These are phyloP conservation scores for Saturnia pavonia DNA, from an alignment of 2,888 invertebrate species.

Conservation along the genomic window DNA sequence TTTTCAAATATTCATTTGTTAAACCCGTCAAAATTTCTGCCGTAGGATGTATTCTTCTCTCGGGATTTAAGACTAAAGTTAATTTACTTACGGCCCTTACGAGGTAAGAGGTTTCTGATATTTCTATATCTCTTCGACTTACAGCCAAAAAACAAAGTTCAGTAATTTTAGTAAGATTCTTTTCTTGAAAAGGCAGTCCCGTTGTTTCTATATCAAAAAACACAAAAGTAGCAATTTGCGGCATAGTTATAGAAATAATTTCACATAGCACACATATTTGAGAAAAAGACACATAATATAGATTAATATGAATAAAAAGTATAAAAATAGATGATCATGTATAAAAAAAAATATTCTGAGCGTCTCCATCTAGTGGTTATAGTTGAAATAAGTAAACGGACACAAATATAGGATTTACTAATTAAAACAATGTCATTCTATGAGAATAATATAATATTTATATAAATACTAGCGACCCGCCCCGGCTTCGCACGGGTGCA, in stretches of 20 bases:
- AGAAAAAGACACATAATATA: too few relatives aligned
- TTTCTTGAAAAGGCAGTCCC: slow-evolving; percentile 82
- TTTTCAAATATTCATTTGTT: slow-evolving; percentile 84
- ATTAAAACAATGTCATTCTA: too few relatives aligned
- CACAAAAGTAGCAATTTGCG: slow-evolving; percentile 81
- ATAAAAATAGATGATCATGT: too few relatives aligned
- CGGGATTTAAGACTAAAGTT: slow-evolving; percentile 86
- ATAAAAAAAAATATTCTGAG: too few relatives aligned
- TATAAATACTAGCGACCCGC: too few relatives aligned
- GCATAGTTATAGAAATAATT: slow-evolving; percentile 30
- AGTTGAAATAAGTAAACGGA: too few relatives aligned
- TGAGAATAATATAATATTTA: too few relatives aligned
- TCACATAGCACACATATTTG: too few relatives aligned
- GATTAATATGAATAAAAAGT: too few relatives aligned
- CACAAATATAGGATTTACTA: too few relatives aligned
- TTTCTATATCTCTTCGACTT: slow-evolving; percentile 74
- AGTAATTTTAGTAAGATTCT: slow-evolving; percentile 83
- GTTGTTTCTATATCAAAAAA: slow-evolving; percentile 89
- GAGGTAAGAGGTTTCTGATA: slow-evolving; percentile 73
- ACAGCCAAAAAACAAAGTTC: slow-evolving; percentile 86
- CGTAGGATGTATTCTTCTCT: slow-evolving; percentile 70
- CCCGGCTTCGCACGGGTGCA: too few relatives aligned
- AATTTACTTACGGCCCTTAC: slow-evolving; percentile 88
- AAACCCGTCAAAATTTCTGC: slow-evolving; percentile 81
- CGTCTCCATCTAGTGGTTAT: too few relatives aligned